Percentiles rank a stretch among this genome's conserved stretches.
These are phyloP conservation scores for Biston betularia DNA, from an alignment of 2,888 invertebrate genomes.

Conservation along the genomic window DNA sequence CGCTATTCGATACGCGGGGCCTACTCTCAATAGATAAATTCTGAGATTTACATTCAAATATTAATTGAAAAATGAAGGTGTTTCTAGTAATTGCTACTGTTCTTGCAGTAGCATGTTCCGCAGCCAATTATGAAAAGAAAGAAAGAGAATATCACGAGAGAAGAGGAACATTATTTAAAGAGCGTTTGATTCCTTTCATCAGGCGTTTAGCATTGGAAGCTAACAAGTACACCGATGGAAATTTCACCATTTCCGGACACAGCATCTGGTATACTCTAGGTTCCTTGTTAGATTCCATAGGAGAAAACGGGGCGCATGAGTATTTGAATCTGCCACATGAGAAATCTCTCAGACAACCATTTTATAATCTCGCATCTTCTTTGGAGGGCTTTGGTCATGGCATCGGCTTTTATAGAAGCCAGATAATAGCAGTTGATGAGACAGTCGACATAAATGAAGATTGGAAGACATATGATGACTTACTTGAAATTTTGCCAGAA, in stretches of 20 bases:
- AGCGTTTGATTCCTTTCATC: slow-evolving; percentile 1
- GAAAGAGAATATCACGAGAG: slow-evolving; percentile 1
- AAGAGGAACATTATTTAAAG: not conserved
- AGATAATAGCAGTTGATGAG: slow-evolving; percentile 4
- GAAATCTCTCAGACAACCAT: not conserved
- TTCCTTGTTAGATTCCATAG: not conserved
- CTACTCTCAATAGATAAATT: too few relatives aligned
- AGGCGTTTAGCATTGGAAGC: not conserved
- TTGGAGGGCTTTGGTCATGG: not conserved
- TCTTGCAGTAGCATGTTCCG: not conserved
- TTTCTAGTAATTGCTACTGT: not conserved
- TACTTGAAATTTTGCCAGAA: not conserved
- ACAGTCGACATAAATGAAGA: not conserved
- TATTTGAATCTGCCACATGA: not conserved
- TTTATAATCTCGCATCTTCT: not conserved
- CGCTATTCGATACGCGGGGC: too few relatives aligned
- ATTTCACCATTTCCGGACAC: slow-evolving; percentile 3
- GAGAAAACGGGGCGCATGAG: not conserved
- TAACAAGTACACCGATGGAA: not conserved
- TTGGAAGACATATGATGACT: not conserved
- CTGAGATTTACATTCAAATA: not conserved
- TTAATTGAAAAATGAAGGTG: slow-evolving; percentile 1
- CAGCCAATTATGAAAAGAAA: not conserved
- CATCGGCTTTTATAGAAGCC: not conserved
- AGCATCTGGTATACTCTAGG: slow-evolving; percentile 2